Conservation (phyloP, 1,140 invertebrate species). For the Tetranychus urticae region DNA sequence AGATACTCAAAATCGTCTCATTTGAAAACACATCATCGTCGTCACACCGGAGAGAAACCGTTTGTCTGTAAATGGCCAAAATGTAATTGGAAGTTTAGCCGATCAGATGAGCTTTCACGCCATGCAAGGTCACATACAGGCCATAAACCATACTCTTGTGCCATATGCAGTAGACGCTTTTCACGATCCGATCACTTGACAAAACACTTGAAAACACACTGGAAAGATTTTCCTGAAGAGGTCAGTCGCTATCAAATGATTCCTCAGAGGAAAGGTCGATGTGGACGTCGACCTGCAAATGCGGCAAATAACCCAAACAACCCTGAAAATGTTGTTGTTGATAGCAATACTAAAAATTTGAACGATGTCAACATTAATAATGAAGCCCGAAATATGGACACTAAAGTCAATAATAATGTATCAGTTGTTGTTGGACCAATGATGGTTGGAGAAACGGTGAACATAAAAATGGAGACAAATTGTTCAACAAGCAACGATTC, state of each 20-base stretch:
- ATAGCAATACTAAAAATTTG: too few relatives aligned
- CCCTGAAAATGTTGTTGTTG: too few relatives aligned
- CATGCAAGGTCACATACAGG: conserved; percentile 57
- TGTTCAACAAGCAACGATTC: too few relatives aligned
- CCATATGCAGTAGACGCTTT: conserved; percentile 57
- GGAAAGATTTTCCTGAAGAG: conserved; percentile 13
- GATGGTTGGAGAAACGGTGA: too few relatives aligned
- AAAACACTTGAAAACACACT: conserved; percentile 64
- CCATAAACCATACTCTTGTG: conserved; percentile 60
- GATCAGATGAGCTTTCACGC: conserved; percentile 61
- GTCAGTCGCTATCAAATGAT: background rate
- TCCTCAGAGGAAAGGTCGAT: background rate
- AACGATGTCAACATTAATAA: too few relatives aligned
- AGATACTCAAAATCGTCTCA: conserved; percentile 80
- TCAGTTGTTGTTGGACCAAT: too few relatives aligned
- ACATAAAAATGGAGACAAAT: too few relatives aligned
- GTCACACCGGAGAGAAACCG: conserved; percentile 46
- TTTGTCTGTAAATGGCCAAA: conserved; percentile 69
- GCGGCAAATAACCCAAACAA: background rate
- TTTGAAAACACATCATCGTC: conserved; percentile 67
- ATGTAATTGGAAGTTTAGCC: conserved; percentile 65
- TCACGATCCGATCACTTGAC: conserved; percentile 67
- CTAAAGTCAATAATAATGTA: too few relatives aligned
- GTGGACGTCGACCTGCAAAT: background rate
- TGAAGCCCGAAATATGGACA: too few relatives aligned